These are phyloP conservation scores for Nebria ingens DNA, from an alignment of 1,140 invertebrate genomes.

Conservation along the genomic window DNA sequence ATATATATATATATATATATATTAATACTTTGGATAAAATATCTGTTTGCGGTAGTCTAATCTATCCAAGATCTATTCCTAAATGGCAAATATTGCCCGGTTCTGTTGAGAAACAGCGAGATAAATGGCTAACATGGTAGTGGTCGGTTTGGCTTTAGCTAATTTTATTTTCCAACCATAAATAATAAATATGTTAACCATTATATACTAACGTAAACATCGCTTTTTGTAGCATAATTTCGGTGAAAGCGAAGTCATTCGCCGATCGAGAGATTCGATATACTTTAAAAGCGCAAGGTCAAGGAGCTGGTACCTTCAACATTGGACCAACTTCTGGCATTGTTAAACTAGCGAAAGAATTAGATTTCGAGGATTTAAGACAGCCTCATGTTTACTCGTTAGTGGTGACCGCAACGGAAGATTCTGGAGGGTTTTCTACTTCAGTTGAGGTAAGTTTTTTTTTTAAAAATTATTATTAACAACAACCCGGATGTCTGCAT, in stretches of 20 bases:
- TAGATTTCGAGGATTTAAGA: constrained; percentile 88
- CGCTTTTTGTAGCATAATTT: constrained; percentile 74
- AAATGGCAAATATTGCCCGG: neutral
- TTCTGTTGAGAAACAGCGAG: too few relatives aligned
- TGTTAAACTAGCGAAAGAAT: constrained; percentile 86
- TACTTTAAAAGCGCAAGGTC: constrained; percentile 84
- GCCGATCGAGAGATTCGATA: constrained; percentile 90
- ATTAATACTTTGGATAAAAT: neutral
- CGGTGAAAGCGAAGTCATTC: constrained; percentile 92
- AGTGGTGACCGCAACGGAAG: constrained; percentile 87
- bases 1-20: too few relatives aligned
- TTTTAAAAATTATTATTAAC: too few relatives aligned
- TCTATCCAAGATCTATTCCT: neutral
- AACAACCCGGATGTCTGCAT: too few relatives aligned
- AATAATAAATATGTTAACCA: constrained; percentile 1
- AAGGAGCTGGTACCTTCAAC: constrained; percentile 90
- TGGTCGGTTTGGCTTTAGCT: too few relatives aligned
- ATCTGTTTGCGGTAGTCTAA: neutral
- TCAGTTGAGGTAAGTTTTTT: constrained; percentile 71
- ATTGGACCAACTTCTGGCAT: constrained; percentile 88
- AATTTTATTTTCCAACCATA: neutral
- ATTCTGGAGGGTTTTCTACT: constrained; percentile 90
- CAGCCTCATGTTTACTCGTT: constrained; percentile 88
- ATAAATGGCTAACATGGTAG: neutral
- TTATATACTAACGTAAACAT: constrained; percentile 18